Percentiles rank a stretch among this genome's conserved stretches.
Evolutionary conservation across 2,113 vertebrate species (phyloP).

Genomic region (Planiliza haematocheilus): DNA sequence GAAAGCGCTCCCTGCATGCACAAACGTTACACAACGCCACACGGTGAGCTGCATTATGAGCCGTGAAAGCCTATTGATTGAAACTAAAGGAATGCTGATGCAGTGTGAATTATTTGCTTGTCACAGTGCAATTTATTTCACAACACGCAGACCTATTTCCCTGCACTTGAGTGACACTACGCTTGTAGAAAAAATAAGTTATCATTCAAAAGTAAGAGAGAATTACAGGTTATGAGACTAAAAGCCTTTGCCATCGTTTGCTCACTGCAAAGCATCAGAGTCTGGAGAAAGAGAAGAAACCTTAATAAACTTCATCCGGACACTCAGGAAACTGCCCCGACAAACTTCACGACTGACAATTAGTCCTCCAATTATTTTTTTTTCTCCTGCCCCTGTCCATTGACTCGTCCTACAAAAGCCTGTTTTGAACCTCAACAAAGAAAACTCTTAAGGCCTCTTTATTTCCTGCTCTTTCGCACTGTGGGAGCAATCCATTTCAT

Average conservation of each 20-base stretch:
- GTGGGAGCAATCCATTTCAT: conserved; percentile 43
- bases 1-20: no score
- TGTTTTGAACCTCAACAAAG: conserved; percentile 20
- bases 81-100: no score
- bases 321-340: not conserved
- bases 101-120: no score
- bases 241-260: not conserved
- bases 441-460: conserved; percentile 35
- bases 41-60: no score
- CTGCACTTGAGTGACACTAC: not conserved
- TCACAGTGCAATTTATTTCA: not conserved
- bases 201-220: no score
- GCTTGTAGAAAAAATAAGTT: no score
- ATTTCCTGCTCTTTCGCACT: conserved; percentile 45
- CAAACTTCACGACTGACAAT: conserved; percentile 27
- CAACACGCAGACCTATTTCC: not conserved
- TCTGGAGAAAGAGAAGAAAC: not conserved
- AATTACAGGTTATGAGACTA: no score
- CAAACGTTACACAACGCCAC: no score
- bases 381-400: not conserved
- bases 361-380: not conserved
- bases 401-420: conserved; percentile 21
- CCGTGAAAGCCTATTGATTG: no score
- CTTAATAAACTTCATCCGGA: not conserved
- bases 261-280: not conserved